Base-by-base conservation (phyloP, 2,888 invertebrate species). In the Chymomyza fuscimana region DNA sequence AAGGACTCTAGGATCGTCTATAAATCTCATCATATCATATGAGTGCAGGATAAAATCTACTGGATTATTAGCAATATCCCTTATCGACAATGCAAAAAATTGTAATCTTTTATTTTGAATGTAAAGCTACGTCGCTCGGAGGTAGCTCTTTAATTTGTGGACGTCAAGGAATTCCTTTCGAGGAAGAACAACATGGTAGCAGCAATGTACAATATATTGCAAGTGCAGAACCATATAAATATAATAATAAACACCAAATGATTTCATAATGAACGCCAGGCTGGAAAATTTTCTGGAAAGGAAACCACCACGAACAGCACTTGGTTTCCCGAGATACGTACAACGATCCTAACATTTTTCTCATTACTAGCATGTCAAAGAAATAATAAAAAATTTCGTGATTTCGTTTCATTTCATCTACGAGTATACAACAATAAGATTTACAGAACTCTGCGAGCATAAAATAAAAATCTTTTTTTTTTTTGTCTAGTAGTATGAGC, bases 171-270 rank as follows among this genome's bases (percentile, higher is more conserved):
- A 46, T 46, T 46, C 40, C 40, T 46, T 12, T 12, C 2, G 1
- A 12, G 12, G 40, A 46, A 46, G 4, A 46, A 46, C 40, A 12
- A 46, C 12, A 15, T 46, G 40, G 1, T 46, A 46, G 12, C 40
- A 46, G 12, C 10, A 12, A 46, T 12, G 36, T 9, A 36, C 9
- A 9, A 32, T 46, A 46, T 46, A 46, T 46, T 46, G 40, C 40
- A 46, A 46, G 4, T 46, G 40, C 12, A 46, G 71, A 70, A 79
- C 81, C 82, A 82, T 80, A 83, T 82, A 81, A 83, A 81, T 76
- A 81, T 82, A 85, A 85, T 83, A 83, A 85, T 83, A 83, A 83
- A 83, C 82, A 85, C 81, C 83, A 85, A 83, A 85, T 85, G 81
- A 83, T 83, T 83, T 80, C 85, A 83, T 83, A 81, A 83, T 83